A percentile compares a stretch with the other conserved stretches of the same genome.
These are phyloP conservation scores for Acropternis orthonyx DNA, from an alignment of 2,797 vertebrate species.

Conservation along the genomic window DNA sequence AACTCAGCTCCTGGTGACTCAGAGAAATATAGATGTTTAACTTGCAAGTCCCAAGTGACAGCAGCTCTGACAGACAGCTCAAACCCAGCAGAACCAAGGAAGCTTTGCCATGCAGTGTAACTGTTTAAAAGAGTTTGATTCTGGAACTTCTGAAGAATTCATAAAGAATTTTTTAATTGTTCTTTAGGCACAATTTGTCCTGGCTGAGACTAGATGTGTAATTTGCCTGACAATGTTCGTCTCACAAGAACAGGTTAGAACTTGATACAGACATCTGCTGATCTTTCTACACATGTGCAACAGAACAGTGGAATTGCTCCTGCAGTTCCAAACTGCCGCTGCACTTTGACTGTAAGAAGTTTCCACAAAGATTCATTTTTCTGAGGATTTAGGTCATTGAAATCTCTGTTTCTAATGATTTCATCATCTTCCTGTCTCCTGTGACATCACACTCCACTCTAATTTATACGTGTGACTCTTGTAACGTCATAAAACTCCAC, in stretches of 20 bases:
- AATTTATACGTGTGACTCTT: neutral
- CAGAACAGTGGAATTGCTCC: neutral
- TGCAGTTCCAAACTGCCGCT: neutral
- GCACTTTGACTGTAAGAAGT: neutral
- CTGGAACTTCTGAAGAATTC: neutral
- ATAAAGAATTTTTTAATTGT: neutral
- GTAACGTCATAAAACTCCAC: neutral
- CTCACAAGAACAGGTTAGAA: rapidly evolving
- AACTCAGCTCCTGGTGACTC: neutral
- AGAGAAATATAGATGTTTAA: conserved; percentile 47
- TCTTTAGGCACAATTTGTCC: neutral
- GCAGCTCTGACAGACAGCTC: neutral
- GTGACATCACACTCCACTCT: neutral
- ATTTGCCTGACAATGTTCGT: neutral
- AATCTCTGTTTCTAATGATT: neutral
- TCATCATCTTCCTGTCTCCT: neutral
- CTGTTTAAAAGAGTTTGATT: neutral
- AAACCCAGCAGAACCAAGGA: neutral
- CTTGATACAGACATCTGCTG: neutral
- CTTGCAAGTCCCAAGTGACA: neutral
- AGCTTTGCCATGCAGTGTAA: neutral
- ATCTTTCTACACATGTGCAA: neutral
- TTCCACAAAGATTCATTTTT: neutral
- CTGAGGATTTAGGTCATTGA: neutral
- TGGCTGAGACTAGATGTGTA: neutral